Base-by-base conservation (phyloP, 2,888 invertebrate species). In the Cotesia congregata region DNA sequence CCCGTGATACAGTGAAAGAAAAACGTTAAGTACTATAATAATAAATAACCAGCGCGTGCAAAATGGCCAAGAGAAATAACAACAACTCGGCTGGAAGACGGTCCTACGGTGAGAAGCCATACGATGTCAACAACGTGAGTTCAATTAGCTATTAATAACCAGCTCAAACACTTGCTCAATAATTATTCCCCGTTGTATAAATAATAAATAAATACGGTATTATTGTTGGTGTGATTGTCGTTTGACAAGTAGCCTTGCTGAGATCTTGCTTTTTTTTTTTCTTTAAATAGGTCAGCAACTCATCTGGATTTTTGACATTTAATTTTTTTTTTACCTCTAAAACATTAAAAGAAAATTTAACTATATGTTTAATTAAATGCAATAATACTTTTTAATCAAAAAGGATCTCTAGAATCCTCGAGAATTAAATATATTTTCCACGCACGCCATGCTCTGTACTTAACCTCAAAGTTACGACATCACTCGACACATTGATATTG, bases 101-200 rank as follows among this genome's bases (percentile, higher is more conserved):
- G 80, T 82, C 88, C 77, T 88, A 84, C 83, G 85, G 85, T 81
- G 85, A 88, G 80, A 90, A 90, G 82, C 90, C 90, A 75, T 90
- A 90, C 84, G 90, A 90, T 83, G 87, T 88, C 83, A 90, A 90
- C 83, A 90, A 90, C 86, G 91, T 91, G 87, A 90, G 91, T 90
- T 87, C 67, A 78, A 78, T 80, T 76, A 75, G 74, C 67, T 72
- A 78, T 74, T 78, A 64, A 71, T 65, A 39, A 17, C 69, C 20
- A 64, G 7, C 65, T 70, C 62, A 65, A 68, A 61, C 76, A 67
- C 76, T 65, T 67, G 71, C 76, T 50, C 50, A 50, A 12, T 50
- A 12, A 50, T 50, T 50, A 50, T 50, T 50, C 50, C 3, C 4
- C 61, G 9, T 17, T 30, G 7, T n/a, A 62, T 12, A 6, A 60